Percentiles rank a stretch among this genome's conserved stretches.
These are phyloP conservation scores for Andrena dorsata DNA, from an alignment of 2,888 invertebrate genomes.

Conservation along the genomic window DNA sequence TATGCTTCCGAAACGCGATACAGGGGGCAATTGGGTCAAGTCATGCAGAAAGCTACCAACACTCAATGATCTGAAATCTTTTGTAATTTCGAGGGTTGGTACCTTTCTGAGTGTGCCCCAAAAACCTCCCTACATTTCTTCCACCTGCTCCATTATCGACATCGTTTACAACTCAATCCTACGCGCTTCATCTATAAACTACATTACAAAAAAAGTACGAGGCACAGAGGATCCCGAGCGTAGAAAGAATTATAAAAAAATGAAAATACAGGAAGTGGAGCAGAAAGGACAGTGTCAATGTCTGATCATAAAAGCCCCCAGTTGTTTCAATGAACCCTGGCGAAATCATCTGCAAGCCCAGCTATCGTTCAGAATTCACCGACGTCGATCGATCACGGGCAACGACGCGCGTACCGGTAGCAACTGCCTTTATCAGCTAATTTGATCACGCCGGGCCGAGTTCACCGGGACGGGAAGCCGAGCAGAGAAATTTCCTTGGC, in stretches of 20 bases:
- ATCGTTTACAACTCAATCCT: no score
- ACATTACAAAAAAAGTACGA: neutral
- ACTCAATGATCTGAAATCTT: no score
- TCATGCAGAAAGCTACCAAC: no score
- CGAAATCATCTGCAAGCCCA: conserved; percentile 11
- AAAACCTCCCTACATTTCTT: no score
- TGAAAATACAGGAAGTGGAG: no score
- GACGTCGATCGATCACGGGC: conserved; percentile 25
- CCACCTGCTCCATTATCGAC: no score
- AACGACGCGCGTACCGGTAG: neutral
- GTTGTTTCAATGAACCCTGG: neutral
- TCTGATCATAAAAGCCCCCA: neutral
- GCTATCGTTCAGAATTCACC: neutral
- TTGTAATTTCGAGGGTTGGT: no score
- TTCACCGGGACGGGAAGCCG: conserved; percentile 7
- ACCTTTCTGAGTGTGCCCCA: no score
- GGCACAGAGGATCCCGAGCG: neutral
- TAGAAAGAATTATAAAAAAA: neutral
- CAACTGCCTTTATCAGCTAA: conserved; percentile 31
- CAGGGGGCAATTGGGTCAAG: neutral
- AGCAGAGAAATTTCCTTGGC: conserved; percentile 47
- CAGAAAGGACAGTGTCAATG: no score
- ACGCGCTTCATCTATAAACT: no score
- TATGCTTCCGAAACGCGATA: neutral
- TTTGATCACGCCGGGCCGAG: conserved; percentile 24